These are phyloP conservation scores for Prochilodus magdalenae DNA, from an alignment of 2,113 vertebrate species.

Conservation along the genomic window DNA sequence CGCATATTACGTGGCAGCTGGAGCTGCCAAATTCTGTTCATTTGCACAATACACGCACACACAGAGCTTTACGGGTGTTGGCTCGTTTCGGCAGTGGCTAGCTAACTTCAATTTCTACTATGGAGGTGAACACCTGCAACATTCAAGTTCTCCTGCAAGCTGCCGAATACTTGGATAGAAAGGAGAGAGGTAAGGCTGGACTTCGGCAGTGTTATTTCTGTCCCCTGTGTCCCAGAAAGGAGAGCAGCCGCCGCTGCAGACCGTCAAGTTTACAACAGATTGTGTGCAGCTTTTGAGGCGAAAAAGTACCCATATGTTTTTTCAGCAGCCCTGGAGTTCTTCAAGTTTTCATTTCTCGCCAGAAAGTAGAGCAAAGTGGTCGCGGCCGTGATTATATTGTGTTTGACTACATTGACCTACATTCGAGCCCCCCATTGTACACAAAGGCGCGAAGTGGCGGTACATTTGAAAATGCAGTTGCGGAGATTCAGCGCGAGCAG, in stretches of 20 bases:
- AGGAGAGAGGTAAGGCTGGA: conserved; percentile 80
- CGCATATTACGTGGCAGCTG: conserved; percentile 49
- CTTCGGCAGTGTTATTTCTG: conserved; percentile 34
- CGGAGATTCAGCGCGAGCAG: neutral
- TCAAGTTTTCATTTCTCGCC: conserved; percentile 23
- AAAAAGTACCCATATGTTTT: neutral
- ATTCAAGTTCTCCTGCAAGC: conserved; percentile 92
- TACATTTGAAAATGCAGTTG: conserved; percentile 72
- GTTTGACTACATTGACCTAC: conserved; percentile 75
- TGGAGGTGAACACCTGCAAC: conserved; percentile 84
- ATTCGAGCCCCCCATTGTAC: conserved; percentile 75
- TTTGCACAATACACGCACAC: conserved; percentile 1
- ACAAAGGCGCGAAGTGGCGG: conserved; percentile 80
- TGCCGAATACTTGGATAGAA: conserved; percentile 90
- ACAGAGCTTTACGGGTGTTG: conserved; percentile 30
- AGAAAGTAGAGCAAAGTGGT: neutral
- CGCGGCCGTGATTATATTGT: neutral
- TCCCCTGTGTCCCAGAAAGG: neutral
- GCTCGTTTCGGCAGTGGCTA: conserved; percentile 1
- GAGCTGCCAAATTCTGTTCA: conserved; percentile 41
- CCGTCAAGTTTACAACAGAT: neutral
- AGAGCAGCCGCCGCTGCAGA: neutral
- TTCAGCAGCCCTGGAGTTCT: neutral
- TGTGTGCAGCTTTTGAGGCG: neutral
- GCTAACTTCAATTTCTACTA: conserved; percentile 54